Base-by-base conservation (phyloP, 2,888 invertebrate genomes). In the Sphaerophoria taeniata region DNA sequence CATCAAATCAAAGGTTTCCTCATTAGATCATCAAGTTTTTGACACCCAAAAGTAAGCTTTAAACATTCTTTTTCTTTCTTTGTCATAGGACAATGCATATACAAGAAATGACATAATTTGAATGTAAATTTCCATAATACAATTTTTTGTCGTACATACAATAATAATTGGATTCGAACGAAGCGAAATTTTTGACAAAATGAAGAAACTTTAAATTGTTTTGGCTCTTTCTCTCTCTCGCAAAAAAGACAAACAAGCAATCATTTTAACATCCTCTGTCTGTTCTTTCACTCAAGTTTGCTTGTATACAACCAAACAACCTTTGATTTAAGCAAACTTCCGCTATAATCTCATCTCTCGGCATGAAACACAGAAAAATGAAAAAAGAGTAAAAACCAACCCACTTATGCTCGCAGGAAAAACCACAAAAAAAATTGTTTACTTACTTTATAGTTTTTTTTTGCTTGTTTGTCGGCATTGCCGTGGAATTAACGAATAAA, bases 241-340 rank as follows among this genome's bases (percentile, higher is more conserved):
- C n/a, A n/a, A n/a, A n/a, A n/a, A n/a, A n/a, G n/a, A n/a, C 53
- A 53, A 67, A 67, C 51, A 67, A 67, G 39, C 51, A 67, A 67
- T 67, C 51, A 65, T 67, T 16, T 53, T 53, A 67, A 53, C 53
- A 24, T 67, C 67, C 51, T 67, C 53, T 53, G 53, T 67, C 51
- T 67, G 51, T 67, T 67, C 67, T 67, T 53, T 67, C 53, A 67
- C 67, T 67, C 39, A 67, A 67, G 36, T 67, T 53, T 67, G 34
- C 67, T 51, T 67, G 51, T 67, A 39, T 67, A 67, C 36, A 65
- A 34, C 65, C 67, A 67, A 67, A 67, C 53, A 67, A 53, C 67
- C 53, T 67, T 67, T 67, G 67, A 53, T 67, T 67, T 67, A 67
- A 67, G 67, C 67, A 67, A 67, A 67, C 67, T 67, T 67, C 39